Evolutionary conservation across 2,888 invertebrate species (phyloP).

Genomic region (Serrognathus titanus): DNA sequence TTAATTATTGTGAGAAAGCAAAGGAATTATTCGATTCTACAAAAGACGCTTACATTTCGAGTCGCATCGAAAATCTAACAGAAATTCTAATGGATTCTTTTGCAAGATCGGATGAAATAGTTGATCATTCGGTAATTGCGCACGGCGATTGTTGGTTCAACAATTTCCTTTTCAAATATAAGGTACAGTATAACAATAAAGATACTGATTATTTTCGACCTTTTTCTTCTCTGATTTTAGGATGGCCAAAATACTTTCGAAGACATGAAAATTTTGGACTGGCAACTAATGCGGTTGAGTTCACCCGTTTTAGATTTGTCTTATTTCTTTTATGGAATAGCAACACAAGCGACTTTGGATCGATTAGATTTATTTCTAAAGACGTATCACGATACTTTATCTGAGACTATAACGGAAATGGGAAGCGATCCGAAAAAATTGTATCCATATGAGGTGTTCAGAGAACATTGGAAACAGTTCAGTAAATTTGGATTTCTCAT

Average conservation of each 20-base stretch:
- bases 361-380: not conserved
- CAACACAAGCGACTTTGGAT: not conserved
- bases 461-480: slow-evolving; percentile 31
- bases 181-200: not conserved
- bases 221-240: not conserved
- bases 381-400: slow-evolving; percentile 5
- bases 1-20: too few relatives aligned
- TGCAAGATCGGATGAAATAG: not conserved
- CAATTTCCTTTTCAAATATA: slow-evolving; percentile 5
- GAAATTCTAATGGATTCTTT: too few relatives aligned
- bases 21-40: too few relatives aligned
- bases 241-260: not conserved
- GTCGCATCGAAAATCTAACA: too few relatives aligned
- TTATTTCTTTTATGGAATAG: slow-evolving; percentile 4
- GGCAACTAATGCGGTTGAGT: not conserved
- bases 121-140: slow-evolving; percentile 5
- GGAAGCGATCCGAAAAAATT: slow-evolving; percentile 29
- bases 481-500: slow-evolving; percentile 28
- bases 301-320: slow-evolving; percentile 4
- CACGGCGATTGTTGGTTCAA: slow-evolving; percentile 23
- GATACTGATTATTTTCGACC: not conserved
- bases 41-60: too few relatives aligned
- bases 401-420: slow-evolving; percentile 12
- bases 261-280: slow-evolving; percentile 5
- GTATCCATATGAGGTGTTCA: slow-evolving; percentile 31